Conservation (phyloP, 2,113 vertebrate genomes). For the Pseudorectes ferrugineus region DNA sequence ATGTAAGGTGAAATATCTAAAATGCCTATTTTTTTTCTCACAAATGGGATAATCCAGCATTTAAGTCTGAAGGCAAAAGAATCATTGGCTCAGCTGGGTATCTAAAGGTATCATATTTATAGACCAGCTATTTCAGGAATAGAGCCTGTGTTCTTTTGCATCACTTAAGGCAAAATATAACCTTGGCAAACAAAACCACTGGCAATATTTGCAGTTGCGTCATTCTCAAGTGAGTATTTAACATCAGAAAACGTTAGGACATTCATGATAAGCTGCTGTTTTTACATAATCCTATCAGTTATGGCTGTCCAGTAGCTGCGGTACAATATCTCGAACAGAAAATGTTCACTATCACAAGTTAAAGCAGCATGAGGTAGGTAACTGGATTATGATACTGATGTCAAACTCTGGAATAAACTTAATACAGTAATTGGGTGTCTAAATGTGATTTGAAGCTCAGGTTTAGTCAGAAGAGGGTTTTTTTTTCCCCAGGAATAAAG, state of each 20-base stretch:
- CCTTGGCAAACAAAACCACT: conserved; percentile 71
- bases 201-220: conserved; percentile 63
- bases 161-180: conserved; percentile 69
- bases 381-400: conserved; percentile 69
- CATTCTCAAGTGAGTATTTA: conserved; percentile 63
- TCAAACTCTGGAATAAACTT: conserved; percentile 62
- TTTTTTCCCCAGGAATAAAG: background rate
- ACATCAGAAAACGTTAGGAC: conserved; percentile 27
- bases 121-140: conserved; percentile 61
- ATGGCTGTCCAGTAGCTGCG: conserved; percentile 51
- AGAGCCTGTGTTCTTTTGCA: conserved; percentile 58
- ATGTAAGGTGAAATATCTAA: background rate
- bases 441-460: conserved; percentile 46
- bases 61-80: conserved; percentile 24
- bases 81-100: conserved; percentile 33
- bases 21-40: background rate
- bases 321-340: conserved; percentile 33
- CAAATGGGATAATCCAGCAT: conserved; percentile 10
- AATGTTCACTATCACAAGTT: conserved; percentile 63
- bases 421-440: conserved; percentile 48
- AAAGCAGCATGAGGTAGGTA: conserved; percentile 58
- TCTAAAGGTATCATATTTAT: conserved; percentile 60
- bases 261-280: conserved; percentile 55
- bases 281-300: conserved; percentile 69
- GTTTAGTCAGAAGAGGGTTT: background rate